Conservation (phyloP, 2,113 vertebrate species). For the Oxygymnocypris stewartii region DNA sequence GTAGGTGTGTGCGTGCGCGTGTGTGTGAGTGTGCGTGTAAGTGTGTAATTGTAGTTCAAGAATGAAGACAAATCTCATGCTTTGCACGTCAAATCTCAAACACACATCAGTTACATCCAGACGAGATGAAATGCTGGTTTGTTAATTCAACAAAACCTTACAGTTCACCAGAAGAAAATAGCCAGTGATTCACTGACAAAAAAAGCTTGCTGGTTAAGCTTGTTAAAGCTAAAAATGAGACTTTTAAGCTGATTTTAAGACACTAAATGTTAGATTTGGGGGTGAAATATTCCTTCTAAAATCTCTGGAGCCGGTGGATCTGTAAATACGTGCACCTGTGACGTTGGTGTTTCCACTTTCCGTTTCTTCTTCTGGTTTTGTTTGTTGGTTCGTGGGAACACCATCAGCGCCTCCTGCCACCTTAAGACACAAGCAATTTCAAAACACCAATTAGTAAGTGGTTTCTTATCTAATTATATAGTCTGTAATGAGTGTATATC, state of each 20-base stretch:
- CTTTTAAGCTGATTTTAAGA: too few species aligned
- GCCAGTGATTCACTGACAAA: not conserved
- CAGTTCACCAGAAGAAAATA: too few species aligned
- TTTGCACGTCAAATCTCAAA: not conserved
- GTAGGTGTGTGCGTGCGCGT: not conserved
- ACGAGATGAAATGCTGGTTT: not conserved
- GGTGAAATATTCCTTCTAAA: not conserved
- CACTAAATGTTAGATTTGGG: not conserved
- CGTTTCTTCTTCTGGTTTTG: slow-evolving; percentile 99
- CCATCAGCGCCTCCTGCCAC: slow-evolving; percentile 92
- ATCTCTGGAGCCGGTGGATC: not conserved
- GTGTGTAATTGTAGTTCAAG: not conserved
- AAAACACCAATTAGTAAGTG: not conserved
- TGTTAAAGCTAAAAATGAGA: not conserved
- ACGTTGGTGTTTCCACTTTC: slow-evolving; percentile 93
- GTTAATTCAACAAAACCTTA: not conserved
- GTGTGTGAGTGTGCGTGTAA: not conserved
- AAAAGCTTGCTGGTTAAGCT: not conserved
- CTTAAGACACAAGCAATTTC: slow-evolving; percentile 65
- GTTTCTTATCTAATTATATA: not conserved
- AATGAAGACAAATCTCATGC: not conserved
- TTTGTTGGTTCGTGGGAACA: slow-evolving; percentile 95
- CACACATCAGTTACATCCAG: not conserved
- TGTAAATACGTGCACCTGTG: slow-evolving; percentile 80
- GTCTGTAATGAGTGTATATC: not conserved